These are phyloP conservation scores for Actinernus sp. DNA, from an alignment of 92 coral and sea anemone species.

Conservation along the genomic window DNA sequence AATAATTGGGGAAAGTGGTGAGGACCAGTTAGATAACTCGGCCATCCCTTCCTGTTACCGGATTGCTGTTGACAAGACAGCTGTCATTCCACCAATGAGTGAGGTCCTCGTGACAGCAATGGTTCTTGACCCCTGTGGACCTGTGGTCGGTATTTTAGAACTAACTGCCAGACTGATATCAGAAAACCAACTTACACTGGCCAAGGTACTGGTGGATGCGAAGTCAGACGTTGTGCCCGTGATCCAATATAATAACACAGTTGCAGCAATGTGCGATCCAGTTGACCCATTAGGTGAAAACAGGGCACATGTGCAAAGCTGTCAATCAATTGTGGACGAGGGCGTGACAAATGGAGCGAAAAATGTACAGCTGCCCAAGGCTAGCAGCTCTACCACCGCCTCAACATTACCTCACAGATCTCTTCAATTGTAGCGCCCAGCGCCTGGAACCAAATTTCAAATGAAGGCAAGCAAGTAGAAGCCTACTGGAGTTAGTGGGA, in stretches of 20 bases:
- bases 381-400: no score
- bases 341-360: no score
- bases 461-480: conserved; percentile 14
- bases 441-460: conserved; percentile 13
- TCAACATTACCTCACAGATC: conserved; percentile 33
- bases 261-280: no score
- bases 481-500: conserved; percentile 52
- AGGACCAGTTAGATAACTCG: neutral
- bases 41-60: conserved; percentile 19
- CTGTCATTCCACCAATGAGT: conserved; percentile 43
- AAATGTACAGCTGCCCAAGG: no score
- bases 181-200: no score
- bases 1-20: conserved; percentile 7
- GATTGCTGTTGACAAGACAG: conserved; percentile 9
- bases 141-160: conserved; percentile 28
- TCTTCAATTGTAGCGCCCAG: conserved; percentile 24
- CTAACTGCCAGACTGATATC: conserved; percentile 33
- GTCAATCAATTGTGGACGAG: no score
- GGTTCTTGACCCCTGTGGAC: conserved; percentile 4
- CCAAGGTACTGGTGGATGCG: no score
- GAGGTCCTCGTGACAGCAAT: conserved; percentile 43
- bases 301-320: no score
- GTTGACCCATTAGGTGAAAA: no score
- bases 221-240: no score
- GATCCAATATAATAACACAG: no score